phyloP scores from a whole-genome alignment of 2,888 invertebrate species.

The Synergus japonicus region DNA sequence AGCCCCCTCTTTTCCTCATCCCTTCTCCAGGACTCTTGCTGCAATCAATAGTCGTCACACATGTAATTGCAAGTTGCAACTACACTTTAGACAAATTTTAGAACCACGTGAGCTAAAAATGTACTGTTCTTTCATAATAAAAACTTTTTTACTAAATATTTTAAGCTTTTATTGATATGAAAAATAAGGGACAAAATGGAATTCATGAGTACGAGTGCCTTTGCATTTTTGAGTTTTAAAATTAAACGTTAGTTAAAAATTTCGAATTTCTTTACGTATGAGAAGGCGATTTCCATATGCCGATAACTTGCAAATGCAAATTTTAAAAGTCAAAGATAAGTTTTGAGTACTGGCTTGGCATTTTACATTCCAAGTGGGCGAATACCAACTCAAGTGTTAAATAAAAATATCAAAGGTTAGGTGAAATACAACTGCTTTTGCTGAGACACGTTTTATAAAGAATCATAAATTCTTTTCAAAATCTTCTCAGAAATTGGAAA shows the following conservation, averaged over 20 bases:
- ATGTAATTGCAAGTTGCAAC: slow-evolving; percentile 50
- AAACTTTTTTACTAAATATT: background rate
- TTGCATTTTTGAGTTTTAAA: background rate
- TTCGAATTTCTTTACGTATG: background rate
- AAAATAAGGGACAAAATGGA: background rate
- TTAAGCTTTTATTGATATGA: background rate
- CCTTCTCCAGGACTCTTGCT: slow-evolving; percentile 42
- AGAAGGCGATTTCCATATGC: background rate
- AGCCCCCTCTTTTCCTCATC: slow-evolving; percentile 33
- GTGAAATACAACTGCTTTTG: background rate
- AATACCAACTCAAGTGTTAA: background rate
- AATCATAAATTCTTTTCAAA: background rate
- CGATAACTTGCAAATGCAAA: slow-evolving; percentile 2
- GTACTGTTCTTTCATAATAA: background rate
- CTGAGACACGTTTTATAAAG: background rate
- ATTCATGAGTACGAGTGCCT: background rate
- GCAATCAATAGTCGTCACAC: slow-evolving; percentile 55
- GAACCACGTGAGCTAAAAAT: background rate
- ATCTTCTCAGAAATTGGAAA: background rate
- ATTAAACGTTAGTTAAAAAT: background rate
- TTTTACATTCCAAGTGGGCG: background rate
- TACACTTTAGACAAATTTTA: background rate
- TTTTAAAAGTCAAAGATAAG: background rate
- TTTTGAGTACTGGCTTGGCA: background rate
- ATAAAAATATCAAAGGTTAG: background rate